Evolutionary conservation across 2,888 invertebrate genomes (phyloP), one percentile per base, ranked within the genome.

Genomic region (Melinopterus prodromus): DNA sequence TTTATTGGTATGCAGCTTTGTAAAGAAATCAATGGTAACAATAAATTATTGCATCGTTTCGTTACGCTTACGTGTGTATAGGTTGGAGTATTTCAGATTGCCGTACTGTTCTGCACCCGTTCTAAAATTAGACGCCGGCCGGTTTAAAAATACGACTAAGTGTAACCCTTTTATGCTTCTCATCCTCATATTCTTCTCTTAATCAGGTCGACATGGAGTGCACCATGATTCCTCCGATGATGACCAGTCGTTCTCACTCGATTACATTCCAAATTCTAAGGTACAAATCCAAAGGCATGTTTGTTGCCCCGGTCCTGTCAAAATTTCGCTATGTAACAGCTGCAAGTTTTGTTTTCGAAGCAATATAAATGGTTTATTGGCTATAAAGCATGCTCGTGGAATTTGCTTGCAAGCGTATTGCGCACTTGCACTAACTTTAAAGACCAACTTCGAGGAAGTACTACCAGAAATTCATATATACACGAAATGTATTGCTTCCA

Each of bases 221-320:
- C 85, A 83, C 77, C 87, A 88, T 76, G 87, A 87, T 81, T 87
- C 87, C 80, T 88, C 88, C 72, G 88, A 88, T 78, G 88, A 88
- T 80, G 88, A 88, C 82, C 86, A 85, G 83, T 83, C 84, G 78
- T 84, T 83, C 82, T 77, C 82, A 78, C 82, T 80, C 78, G 84
- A 85, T 79, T 87, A 88, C 86, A 87, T 87, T 86, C 87, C 87
- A 88, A 85, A 86, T 83, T 82, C 85, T 80, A 87, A 88, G 86
- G 88, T 87, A 84, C 37, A 79, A 53, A n/a, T n/a, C n/a, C n/a
- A n/a, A n/a, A n/a, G n/a, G n/a, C 16, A 70, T 38, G 38, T 38
- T 53, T 53, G 53, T 7, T 53, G 7, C 9, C 53, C 6, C 12
- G 53, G 53, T 53, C 53, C 53, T 53, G 53, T 53, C 53, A 53